A percentile compares a stretch with the other conserved stretches of the same genome.
These are phyloP conservation scores for Lithodes maja DNA, from an alignment of 2,888 invertebrate species.

Conservation along the genomic window DNA sequence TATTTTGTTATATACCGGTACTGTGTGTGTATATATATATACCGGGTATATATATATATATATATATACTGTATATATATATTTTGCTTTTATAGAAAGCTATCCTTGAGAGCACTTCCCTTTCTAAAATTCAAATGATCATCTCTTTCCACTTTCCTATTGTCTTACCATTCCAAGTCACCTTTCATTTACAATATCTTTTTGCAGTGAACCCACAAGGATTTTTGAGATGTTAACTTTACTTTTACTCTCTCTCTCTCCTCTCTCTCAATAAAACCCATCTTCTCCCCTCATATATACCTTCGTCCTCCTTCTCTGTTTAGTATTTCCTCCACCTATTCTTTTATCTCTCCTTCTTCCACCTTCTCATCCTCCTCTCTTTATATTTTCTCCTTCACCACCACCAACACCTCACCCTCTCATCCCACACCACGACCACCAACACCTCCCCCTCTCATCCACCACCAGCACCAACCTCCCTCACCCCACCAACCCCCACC, in stretches of 20 bases:
- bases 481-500: background rate
- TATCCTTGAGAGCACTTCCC: too few relatives aligned
- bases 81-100: too few relatives aligned
- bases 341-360: background rate
- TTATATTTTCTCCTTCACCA: constrained; percentile 15
- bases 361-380: constrained; percentile 13
- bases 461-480: background rate
- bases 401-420: background rate
- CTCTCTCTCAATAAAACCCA: background rate
- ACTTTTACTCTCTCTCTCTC: background rate
- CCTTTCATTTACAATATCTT: too few relatives aligned
- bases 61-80: too few relatives aligned
- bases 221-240: too few relatives aligned
- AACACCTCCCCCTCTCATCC: constrained; percentile 5
- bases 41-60: too few relatives aligned
- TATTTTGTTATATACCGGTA: too few relatives aligned
- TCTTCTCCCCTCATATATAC: background rate
- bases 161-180: too few relatives aligned
- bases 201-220: too few relatives aligned
- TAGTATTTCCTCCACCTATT: background rate
- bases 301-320: background rate
- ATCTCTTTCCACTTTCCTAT: too few relatives aligned
- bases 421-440: constrained; percentile 5
- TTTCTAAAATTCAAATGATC: too few relatives aligned
- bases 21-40: too few relatives aligned